Evolutionary conservation across 2,797 vertebrate species (phyloP).

Genomic region (Propithecus deckenii): DNA sequence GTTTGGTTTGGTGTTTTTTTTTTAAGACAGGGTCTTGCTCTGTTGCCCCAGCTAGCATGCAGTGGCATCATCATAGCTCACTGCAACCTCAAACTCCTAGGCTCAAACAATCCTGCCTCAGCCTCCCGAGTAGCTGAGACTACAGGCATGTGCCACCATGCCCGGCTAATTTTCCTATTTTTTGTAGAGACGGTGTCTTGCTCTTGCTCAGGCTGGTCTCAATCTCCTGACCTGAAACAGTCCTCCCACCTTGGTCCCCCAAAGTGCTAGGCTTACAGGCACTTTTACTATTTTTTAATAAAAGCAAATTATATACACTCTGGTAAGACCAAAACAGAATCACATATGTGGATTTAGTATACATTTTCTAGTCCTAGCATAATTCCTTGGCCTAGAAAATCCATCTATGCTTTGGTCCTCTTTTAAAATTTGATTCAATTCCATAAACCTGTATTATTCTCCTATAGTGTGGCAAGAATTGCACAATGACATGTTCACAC

Average conservation of each 20-base stretch:
- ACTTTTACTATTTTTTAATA: conserved; percentile 14
- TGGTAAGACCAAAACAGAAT: conserved; percentile 42
- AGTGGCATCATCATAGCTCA: not conserved
- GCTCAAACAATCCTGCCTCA: not conserved
- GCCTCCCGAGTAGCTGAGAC: not conserved
- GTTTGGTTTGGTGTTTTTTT: not conserved
- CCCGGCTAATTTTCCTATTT: not conserved
- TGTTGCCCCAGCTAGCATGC: not conserved
- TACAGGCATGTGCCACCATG: too few relatives aligned
- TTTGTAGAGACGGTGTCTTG: not conserved
- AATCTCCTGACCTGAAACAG: not conserved
- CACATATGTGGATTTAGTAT: not conserved
- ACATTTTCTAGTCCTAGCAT: not conserved
- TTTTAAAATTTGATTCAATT: conserved; percentile 41
- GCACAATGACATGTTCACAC: not conserved
- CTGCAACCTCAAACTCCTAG: not conserved
- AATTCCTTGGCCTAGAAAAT: conserved; percentile 19
- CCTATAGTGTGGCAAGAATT: not conserved
- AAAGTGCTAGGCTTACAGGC: not conserved
- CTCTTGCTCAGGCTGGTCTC: not conserved
- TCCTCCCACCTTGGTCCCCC: not conserved
- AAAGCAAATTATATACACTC: conserved; percentile 2
- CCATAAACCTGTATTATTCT: not conserved
- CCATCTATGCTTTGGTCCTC: not conserved
- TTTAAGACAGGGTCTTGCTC: not conserved